These are phyloP conservation scores for Orthosia gothica DNA, from an alignment of 2,888 invertebrate genomes.

Conservation along the genomic window DNA sequence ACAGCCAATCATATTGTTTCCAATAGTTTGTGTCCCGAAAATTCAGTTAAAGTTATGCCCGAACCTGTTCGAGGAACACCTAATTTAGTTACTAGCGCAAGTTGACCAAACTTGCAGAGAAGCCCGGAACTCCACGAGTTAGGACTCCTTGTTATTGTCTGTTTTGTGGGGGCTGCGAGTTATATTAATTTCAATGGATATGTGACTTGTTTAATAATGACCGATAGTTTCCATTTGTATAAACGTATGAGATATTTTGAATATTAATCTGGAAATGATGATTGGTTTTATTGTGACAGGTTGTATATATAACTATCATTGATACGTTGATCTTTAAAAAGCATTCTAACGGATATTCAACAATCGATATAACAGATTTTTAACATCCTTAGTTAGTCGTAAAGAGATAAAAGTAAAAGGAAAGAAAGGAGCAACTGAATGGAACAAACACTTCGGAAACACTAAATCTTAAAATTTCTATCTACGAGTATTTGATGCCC, in stretches of 20 bases:
- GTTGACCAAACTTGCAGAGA: conserved; percentile 29
- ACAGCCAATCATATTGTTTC: conserved; percentile 46
- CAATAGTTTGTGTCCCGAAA: conserved; percentile 11
- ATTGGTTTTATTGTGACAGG: not conserved
- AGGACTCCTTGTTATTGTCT: conserved; percentile 31
- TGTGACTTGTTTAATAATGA: conserved; percentile 22
- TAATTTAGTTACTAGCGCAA: conserved; percentile 51
- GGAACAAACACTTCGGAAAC: too few species aligned
- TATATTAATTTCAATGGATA: conserved; percentile 20
- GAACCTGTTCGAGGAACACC: conserved; percentile 25
- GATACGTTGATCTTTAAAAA: too few species aligned
- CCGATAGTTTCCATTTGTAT: not conserved
- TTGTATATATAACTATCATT: too few species aligned
- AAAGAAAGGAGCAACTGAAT: too few species aligned
- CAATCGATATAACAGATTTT: too few species aligned
- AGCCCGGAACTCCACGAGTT: conserved; percentile 9
- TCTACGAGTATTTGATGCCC: too few species aligned
- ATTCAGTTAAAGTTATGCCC: conserved; percentile 48
- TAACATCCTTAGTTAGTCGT: too few species aligned
- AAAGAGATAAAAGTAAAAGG: too few species aligned
- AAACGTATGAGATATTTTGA: not conserved
- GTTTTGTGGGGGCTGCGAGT: conserved; percentile 20
- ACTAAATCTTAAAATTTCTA: too few species aligned
- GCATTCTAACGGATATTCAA: too few species aligned
- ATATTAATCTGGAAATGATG: not conserved